phyloP scores from a whole-genome alignment of 1,140 invertebrate genomes.

The Pogonomyrmex californicus region DNA sequence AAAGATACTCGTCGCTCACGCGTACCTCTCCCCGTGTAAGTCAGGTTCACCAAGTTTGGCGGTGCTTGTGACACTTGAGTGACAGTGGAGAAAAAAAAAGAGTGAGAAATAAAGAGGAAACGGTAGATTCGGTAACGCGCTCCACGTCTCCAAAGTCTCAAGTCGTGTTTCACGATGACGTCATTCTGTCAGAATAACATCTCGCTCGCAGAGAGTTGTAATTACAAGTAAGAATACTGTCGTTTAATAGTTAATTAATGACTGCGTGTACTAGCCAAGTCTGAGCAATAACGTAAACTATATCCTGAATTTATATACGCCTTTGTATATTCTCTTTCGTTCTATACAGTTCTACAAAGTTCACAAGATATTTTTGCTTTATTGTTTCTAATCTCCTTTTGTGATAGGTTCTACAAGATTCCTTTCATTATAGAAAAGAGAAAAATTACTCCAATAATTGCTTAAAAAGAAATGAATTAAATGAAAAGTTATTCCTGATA shows the following conservation, averaged over 20 bases:
- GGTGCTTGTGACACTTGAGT: neutral
- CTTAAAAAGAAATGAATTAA: neutral
- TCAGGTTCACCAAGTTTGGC: neutral
- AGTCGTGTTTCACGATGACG: constrained; percentile 66
- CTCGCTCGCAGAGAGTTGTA: constrained; percentile 36
- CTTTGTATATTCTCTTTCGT: neutral
- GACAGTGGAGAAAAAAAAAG: neutral
- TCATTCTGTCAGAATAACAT: constrained; percentile 70
- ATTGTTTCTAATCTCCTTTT: neutral
- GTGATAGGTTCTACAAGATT: neutral
- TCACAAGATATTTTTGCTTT: neutral
- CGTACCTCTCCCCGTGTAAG: too few relatives aligned
- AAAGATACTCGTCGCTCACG: too few relatives aligned
- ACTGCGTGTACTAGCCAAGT: neutral
- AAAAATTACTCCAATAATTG: neutral
- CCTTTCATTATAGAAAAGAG: too few relatives aligned
- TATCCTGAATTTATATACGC: neutral
- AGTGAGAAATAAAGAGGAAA: neutral
- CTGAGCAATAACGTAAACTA: neutral
- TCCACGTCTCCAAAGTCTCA: neutral
- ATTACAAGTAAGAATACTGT: constrained; percentile 69
- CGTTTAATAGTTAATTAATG: neutral
- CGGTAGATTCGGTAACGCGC: neutral
- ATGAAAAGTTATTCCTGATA: neutral
- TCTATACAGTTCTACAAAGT: neutral